Evolutionary conservation across 1,140 invertebrate species (phyloP).

Genomic region (Agraylea sexmaculata): DNA sequence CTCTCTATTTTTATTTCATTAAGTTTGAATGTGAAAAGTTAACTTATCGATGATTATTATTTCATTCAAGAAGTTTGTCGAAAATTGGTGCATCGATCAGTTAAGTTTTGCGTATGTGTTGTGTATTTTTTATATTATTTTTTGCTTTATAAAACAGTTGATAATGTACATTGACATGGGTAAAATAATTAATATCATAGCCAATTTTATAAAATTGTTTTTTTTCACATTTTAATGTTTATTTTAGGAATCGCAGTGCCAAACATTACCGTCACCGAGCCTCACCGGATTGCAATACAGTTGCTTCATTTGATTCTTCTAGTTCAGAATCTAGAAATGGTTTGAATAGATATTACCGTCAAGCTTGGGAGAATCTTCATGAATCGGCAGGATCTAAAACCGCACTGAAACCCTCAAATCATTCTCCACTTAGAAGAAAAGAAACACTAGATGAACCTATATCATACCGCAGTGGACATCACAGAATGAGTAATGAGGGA

Average conservation of each 20-base stretch:
- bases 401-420: conserved; percentile 33
- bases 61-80: too few species aligned
- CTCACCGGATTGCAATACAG: conserved; percentile 78
- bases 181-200: too few species aligned
- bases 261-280: conserved; percentile 77
- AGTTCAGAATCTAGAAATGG: conserved; percentile 71
- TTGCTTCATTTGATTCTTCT: conserved; percentile 74
- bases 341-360: conserved; percentile 72
- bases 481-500: conserved; percentile 37
- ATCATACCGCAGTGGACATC: conserved; percentile 23
- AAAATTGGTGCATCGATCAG: too few species aligned
- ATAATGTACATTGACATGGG: too few species aligned
- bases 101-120: neutral
- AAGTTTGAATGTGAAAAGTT: too few species aligned
- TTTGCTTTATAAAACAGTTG: too few species aligned
- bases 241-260: conserved; percentile 56
- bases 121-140: neutral
- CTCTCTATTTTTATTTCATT: too few species aligned
- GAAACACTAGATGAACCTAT: conserved; percentile 48
- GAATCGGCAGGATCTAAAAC: conserved; percentile 58
- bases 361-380: conserved; percentile 86
- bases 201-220: neutral
- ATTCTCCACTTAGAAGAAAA: conserved; percentile 49
- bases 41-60: too few species aligned
- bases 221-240: neutral